These are phyloP conservation scores for Catharus bicknelli DNA, from an alignment of 2,113 vertebrate genomes.

Conservation along the genomic window DNA sequence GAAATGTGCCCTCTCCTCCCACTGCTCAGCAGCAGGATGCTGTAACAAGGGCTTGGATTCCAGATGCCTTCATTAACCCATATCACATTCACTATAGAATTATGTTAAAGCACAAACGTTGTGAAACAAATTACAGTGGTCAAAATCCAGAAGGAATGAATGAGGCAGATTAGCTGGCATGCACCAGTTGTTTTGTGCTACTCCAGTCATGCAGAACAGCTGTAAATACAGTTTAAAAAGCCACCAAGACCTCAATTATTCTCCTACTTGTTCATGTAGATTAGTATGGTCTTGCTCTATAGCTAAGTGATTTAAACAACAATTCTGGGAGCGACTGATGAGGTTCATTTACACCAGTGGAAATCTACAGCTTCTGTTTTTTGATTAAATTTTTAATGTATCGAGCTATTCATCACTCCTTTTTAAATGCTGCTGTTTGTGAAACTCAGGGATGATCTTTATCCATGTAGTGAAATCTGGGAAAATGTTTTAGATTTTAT, in stretches of 20 bases:
- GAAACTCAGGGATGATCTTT: not conserved
- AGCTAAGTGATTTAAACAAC: slow-evolving; percentile 24
- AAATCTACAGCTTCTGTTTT: not conserved
- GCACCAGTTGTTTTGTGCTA: not conserved
- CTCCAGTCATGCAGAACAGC: slow-evolving; percentile 4
- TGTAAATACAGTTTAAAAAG: slow-evolving; percentile 23
- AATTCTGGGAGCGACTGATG: not conserved
- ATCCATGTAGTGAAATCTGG: not conserved
- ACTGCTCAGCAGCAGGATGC: not conserved
- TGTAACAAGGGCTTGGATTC: not conserved
- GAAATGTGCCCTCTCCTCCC: not conserved
- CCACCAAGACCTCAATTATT: slow-evolving; percentile 32
- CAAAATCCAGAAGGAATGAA: slow-evolving; percentile 18
- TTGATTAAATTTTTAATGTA: slow-evolving; percentile 33
- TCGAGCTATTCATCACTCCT: not conserved
- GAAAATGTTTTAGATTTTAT: not conserved
- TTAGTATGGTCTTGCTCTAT: not conserved
- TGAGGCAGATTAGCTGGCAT: not conserved
- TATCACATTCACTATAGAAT: not conserved
- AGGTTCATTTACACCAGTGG: slow-evolving; percentile 2
- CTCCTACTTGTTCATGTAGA: slow-evolving; percentile 1
- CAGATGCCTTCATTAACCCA: not conserved
- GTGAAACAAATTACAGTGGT: slow-evolving; percentile 18
- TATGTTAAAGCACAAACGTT: not conserved
- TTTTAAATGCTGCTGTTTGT: not conserved